Evolutionary conservation across 1,140 invertebrate species (phyloP), one percentile per base, ranked within the genome.

Genomic region (Helicoverpa armigera): DNA sequence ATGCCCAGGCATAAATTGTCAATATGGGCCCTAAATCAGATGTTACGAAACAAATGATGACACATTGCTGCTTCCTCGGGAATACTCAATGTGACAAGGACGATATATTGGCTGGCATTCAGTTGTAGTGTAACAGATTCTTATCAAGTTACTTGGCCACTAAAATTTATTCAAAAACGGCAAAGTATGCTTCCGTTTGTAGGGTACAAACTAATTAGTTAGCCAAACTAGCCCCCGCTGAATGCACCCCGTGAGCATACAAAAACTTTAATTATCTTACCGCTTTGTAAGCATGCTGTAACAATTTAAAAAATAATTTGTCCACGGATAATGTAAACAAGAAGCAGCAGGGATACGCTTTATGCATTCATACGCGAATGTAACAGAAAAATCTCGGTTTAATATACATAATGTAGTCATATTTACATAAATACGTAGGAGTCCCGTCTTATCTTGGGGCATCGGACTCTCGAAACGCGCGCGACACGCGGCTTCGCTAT

Each of bases 401-500:
- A 80, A 80, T 80, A 81, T 82, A 83, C 78, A 84, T 80, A 83
- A 81, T 81, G 72, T 83, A 72, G 76, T 53, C 72, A 79, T 83
- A 86, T 86, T 85, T 85, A 83, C 85, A 85, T 86, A 85, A 84
- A 83, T 85, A 85, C 80, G 83, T 79, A 63, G 78, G 61, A 83
- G 72, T 70, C 48, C 11, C 51, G 69, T 56, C 77, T 77, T 83
- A 84, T 83, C 83, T 69, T 35, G 77, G 69, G 60, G 63, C 82
- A 87, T 87, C 82, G 84, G 82, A 83, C 88, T 76, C 81, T 85
- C 61, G 65, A 69, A 84, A 84, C 79, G 86, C 51, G 76, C 87
- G 82, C 83, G 85, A 87, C 87, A 89, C 85, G 86, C 85, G 88
- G 85, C 84, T 82, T 76, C 82, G 87, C 85, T 81, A 86, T 89